Evolutionary conservation across 2,113 vertebrate genomes (phyloP), one percentile per base, ranked within the genome.

Genomic region (Cichladusa arquata): DNA sequence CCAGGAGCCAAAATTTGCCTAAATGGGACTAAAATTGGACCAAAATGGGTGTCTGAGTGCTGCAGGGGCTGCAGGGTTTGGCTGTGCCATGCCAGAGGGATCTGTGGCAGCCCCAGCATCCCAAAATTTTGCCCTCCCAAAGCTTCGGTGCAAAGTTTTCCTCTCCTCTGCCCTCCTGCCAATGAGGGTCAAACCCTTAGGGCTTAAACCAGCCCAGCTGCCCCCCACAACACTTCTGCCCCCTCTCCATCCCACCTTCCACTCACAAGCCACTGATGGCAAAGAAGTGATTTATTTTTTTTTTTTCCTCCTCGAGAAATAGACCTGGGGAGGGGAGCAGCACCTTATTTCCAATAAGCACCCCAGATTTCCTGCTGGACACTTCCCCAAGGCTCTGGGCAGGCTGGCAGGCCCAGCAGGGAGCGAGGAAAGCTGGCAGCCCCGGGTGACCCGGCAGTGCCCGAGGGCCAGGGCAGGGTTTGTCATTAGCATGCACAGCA

Each of bases 401-500:
- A 0, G 92, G 90, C 38, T 38, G 31, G 90, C 81, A 45, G 67
- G 65, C 14, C 92, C 97, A 91, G 97, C 95, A 93, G 87, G 14
- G 50, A 56, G 97, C 54, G 96, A 95, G 95, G 38, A 40, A 8
- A 40, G 92, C 93, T 96, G 88, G 98, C 95, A 95, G 97, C 93
- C 95, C 45, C 0, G 29, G 53, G 66, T 98, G 98, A 97, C 97
- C 98, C 95, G 73, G 97, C 93, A 34, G 87, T 97, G 96, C 97
- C 97, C 95, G 90, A 83, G 95, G 96, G 95, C 91, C 97, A 96
- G 97, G 97, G 97, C 95, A 62, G 87, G 86, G 81, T 94, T 92
- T 87, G 96, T 91, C 98, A 98, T 98, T 98, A 97, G 97, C 94
- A 98, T 98, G 98, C 98, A 76, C 93, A 31, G 96, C 97, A 96